These are phyloP conservation scores for Cochlearius cochlearius DNA, from an alignment of 2,113 vertebrate species.

Conservation along the genomic window DNA sequence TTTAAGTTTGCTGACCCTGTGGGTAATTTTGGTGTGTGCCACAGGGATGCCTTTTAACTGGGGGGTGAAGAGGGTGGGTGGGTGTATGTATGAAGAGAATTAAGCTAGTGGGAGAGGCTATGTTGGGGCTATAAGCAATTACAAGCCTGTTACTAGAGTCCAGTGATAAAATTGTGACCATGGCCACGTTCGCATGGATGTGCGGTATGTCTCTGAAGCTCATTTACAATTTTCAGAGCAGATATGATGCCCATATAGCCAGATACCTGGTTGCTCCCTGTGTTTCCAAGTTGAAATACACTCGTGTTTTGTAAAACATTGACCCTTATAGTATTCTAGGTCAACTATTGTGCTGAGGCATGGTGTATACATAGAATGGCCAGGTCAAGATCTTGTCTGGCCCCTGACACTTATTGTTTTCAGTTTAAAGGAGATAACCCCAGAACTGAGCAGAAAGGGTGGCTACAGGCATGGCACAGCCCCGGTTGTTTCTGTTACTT, in stretches of 20 bases:
- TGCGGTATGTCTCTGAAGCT: not conserved
- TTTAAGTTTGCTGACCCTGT: not conserved
- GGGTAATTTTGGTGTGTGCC: not conserved
- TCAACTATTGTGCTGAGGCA: not conserved
- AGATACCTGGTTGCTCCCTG: not conserved
- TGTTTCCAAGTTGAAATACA: not conserved
- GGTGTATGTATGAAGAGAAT: not conserved
- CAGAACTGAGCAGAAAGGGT: not conserved
- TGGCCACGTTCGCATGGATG: not conserved
- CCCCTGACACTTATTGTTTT: not conserved
- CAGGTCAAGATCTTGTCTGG: not conserved
- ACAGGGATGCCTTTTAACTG: not conserved
- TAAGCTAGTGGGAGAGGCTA: not conserved
- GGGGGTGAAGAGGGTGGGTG: not conserved
- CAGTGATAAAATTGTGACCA: not conserved
- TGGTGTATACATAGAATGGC: not conserved
- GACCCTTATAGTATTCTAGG: not conserved
- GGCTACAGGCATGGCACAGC: not conserved
- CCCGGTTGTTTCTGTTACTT: not conserved
- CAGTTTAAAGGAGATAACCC: not conserved
- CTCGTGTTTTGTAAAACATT: not conserved
- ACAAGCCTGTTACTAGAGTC: not conserved
- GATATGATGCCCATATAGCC: not conserved
- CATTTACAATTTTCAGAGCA: not conserved
- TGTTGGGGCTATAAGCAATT: not conserved